These are phyloP conservation scores for Scatophagus argus DNA, from an alignment of 2,113 vertebrate genomes.

Conservation along the genomic window DNA sequence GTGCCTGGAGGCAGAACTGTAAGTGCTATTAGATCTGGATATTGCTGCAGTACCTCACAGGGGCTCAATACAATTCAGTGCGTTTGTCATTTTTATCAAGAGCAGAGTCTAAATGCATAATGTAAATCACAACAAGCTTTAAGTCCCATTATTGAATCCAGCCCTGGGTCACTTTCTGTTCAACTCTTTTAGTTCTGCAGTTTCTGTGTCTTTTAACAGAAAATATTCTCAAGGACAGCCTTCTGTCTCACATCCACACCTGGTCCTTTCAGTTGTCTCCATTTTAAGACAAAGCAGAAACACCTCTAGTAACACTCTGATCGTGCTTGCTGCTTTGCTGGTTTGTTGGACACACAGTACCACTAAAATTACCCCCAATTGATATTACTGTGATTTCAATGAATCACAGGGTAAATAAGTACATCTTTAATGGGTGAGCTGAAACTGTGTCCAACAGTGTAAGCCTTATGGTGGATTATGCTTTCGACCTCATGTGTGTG, in stretches of 20 bases:
- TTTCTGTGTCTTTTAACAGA: background rate
- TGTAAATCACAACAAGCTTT: conserved; percentile 68
- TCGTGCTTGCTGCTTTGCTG: background rate
- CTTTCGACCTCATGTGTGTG: background rate
- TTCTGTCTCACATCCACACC: background rate
- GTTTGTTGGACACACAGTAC: background rate
- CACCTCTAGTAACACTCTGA: background rate
- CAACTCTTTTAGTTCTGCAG: conserved; percentile 29
- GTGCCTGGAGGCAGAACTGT: conserved; percentile 55
- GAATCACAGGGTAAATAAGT: conserved; percentile 4
- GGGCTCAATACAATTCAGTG: conserved; percentile 64
- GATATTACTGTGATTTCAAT: background rate
- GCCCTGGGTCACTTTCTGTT: conserved; percentile 32
- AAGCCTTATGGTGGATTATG: background rate
- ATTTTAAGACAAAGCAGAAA: conserved; percentile 1
- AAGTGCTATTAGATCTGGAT: conserved; percentile 73
- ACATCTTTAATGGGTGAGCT: background rate
- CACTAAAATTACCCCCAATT: background rate
- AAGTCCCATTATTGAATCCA: conserved; percentile 45
- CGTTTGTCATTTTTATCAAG: conserved; percentile 70
- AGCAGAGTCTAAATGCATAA: conserved; percentile 53
- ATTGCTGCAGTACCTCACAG: conserved; percentile 72
- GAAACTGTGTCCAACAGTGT: background rate
- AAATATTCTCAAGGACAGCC: conserved; percentile 9
- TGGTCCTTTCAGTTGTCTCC: background rate